Evolutionary conservation across 2,113 vertebrate species (phyloP), one percentile per base, ranked within the genome.

Genomic region (Phocoena phocoena): DNA sequence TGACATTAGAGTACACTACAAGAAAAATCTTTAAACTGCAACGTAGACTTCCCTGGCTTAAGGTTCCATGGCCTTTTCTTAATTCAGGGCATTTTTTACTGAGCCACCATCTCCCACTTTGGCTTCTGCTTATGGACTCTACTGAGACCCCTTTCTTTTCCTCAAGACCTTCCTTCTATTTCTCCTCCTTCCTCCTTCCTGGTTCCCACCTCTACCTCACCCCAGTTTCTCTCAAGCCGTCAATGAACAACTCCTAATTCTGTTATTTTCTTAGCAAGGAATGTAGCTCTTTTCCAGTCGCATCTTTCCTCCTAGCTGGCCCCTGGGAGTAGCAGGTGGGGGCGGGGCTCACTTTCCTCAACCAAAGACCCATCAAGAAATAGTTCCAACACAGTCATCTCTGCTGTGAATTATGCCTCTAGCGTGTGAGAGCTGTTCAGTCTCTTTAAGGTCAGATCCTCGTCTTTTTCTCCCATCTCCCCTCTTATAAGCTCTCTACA

Each of bases 361-460:
- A 36, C 17, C 62, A 88, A 63, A 67, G 50, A 53, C 28, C 23
- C 14, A 41, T 38, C 0, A 5, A 47, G 38, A 82, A 63, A 8
- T 67, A 14, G 36, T 71, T 31, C 63, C 8, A 47, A 5, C 25
- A n/a, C 23, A 73, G 17, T 38, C 23, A 26, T 33, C 33, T 83
- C 31, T 62, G 26, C 44, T 18, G 10, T 33, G 55, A 25, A 38
- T 38, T 70, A 41, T 5, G 11, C n/a, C 12, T 41, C 26, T 13
- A 1, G 20, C 1, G 1, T 20, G 26, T n/a, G 25, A 50, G 68
- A 60, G 26, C 3, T 11, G 23, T 23, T 50, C 25, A 8, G 6
- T 31, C 38, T 87, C 73, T 65, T 38, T 73, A 53, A 82, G 82
- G 58, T 36, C 47, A 68, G 13, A 33, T 62, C 36, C 7, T 41